Conservation (phyloP, 2,113 vertebrate species). For the Mohoua ochrocephala region DNA sequence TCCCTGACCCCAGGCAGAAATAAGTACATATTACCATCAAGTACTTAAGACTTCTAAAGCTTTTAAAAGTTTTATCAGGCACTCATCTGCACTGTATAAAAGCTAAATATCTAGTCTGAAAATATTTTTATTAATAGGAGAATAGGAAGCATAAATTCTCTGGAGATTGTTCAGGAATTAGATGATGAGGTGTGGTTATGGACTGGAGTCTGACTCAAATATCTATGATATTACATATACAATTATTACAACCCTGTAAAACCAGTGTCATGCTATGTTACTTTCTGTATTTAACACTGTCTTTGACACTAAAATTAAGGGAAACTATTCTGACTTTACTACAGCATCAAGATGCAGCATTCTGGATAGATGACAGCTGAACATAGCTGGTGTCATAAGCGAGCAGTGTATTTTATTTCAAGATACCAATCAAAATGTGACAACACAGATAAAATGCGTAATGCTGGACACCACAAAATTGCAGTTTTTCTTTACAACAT, state of each 20-base stretch:
- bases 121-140: neutral
- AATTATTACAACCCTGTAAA: neutral
- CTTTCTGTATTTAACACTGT: neutral
- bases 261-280: neutral
- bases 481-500: neutral
- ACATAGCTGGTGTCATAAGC: neutral
- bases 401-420: neutral
- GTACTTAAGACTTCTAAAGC: neutral
- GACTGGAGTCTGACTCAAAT: neutral
- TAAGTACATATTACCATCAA: neutral
- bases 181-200: neutral
- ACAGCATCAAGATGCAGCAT: neutral
- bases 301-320: neutral
- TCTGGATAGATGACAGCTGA: neutral
- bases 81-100: neutral
- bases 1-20: constrained; percentile 3
- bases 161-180: neutral
- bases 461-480: neutral
- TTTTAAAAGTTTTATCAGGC: neutral
- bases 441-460: neutral
- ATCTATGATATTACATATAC: neutral
- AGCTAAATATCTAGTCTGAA: neutral
- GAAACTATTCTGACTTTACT: neutral
- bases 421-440: neutral
- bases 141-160: neutral